phyloP scores from a whole-genome alignment of 1,140 invertebrate genomes.

The Anagrus nilaparvatae region DNA sequence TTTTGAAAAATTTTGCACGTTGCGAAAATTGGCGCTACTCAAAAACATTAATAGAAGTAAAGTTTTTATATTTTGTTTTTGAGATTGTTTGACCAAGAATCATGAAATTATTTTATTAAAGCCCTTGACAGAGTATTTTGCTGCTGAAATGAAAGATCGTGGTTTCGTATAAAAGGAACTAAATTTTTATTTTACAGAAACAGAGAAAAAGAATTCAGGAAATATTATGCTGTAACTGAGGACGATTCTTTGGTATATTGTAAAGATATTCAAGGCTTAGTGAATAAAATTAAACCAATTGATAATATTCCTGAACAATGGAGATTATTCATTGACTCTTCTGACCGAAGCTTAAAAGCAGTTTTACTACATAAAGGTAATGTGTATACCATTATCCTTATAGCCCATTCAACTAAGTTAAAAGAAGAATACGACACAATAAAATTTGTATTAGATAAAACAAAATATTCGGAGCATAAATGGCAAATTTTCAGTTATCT shows the following conservation, averaged over 20 bases:
- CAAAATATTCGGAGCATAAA: slow-evolving; percentile 21
- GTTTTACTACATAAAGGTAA: slow-evolving; percentile 26
- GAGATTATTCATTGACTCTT: slow-evolving; percentile 24
- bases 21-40: too few relatives aligned
- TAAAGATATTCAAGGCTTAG: slow-evolving; percentile 25
- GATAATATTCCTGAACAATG: too few relatives aligned
- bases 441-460: slow-evolving; percentile 16
- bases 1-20: too few relatives aligned
- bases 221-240: too few relatives aligned
- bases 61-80: too few relatives aligned
- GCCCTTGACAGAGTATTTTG: too few relatives aligned
- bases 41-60: too few relatives aligned
- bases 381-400: slow-evolving; percentile 18
- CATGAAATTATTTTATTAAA: too few relatives aligned
- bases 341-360: slow-evolving; percentile 20
- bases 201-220: slow-evolving; percentile 5
- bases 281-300: too few relatives aligned
- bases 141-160: too few relatives aligned
- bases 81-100: too few relatives aligned
- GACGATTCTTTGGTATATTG: slow-evolving; percentile 22
- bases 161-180: too few relatives aligned
- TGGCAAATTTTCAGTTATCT: slow-evolving; percentile 28
- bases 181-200: slow-evolving; percentile 18
- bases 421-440: slow-evolving; percentile 21
- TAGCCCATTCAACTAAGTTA: slow-evolving; percentile 22